Percentiles rank a stretch among this genome's conserved stretches.
These are phyloP conservation scores for Paracyclopina nana DNA, from an alignment of 1,140 invertebrate genomes.

Conservation along the genomic window DNA sequence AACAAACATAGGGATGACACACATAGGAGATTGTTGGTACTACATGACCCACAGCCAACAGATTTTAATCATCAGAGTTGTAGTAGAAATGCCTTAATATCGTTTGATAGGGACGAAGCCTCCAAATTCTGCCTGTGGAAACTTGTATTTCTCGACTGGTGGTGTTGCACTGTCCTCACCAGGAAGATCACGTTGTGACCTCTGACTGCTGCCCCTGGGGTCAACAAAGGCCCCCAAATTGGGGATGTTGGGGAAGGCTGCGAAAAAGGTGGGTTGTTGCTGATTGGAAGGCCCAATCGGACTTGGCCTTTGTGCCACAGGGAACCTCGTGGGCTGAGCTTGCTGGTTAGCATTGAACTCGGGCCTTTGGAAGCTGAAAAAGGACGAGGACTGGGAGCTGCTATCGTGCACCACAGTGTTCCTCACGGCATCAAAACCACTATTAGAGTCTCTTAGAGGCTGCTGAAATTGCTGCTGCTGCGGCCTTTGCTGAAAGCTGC, in stretches of 20 bases:
- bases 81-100: no score
- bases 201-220: background rate
- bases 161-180: background rate
- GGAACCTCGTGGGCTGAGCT: background rate
- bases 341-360: background rate
- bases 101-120: slow-evolving; percentile 7
- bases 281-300: background rate
- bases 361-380: slow-evolving; percentile 11
- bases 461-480: background rate
- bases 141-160: background rate
- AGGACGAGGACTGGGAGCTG: slow-evolving; percentile 14
- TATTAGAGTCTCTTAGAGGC: background rate
- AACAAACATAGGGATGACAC: no score
- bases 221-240: background rate
- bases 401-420: slow-evolving; percentile 12
- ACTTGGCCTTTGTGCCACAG: background rate
- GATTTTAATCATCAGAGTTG: no score
- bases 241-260: background rate
- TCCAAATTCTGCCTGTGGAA: slow-evolving; percentile 6
- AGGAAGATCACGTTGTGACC: background rate
- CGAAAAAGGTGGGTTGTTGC: background rate
- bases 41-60: no score
- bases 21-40: no score
- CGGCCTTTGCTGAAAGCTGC: background rate
- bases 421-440: slow-evolving; percentile 7